Conservation (phyloP, 2,113 vertebrate species). For the Nerophis ophidion region DNA sequence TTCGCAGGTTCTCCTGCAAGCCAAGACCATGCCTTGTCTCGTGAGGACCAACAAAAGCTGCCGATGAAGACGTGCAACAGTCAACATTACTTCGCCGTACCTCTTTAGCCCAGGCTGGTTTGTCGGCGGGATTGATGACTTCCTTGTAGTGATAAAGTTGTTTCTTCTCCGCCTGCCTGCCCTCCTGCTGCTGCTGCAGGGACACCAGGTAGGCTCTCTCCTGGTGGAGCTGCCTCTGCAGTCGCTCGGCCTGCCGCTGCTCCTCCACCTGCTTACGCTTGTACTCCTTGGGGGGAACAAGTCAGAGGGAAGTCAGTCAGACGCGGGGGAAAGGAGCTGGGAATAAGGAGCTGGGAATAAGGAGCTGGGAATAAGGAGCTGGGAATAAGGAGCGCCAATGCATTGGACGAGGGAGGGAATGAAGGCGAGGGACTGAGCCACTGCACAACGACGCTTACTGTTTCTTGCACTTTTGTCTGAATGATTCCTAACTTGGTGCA, state of each 20-base stretch:
- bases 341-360: background rate
- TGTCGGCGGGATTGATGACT: slow-evolving; percentile 83
- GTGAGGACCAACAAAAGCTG: too few relatives aligned
- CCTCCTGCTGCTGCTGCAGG: slow-evolving; percentile 81
- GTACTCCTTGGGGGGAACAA: slow-evolving; percentile 78
- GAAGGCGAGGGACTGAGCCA: background rate
- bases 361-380: background rate
- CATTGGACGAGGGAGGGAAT: background rate
- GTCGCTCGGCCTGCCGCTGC: slow-evolving; percentile 89
- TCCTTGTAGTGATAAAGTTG: slow-evolving; percentile 93
- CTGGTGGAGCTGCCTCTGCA: slow-evolving; percentile 90
- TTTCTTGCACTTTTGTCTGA: too few relatives aligned
- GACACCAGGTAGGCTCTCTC: slow-evolving; percentile 90
- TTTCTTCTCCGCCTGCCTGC: slow-evolving; percentile 84
- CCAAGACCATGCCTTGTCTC: too few relatives aligned
- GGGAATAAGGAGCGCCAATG: too few relatives aligned
- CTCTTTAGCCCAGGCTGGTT: slow-evolving; percentile 95
- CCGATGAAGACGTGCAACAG: too few relatives aligned
- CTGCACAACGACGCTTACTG: too few relatives aligned
- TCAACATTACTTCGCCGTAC: slow-evolving; percentile 49
- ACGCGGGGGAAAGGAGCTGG: background rate
- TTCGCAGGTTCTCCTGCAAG: too few relatives aligned
- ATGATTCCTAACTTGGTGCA: too few relatives aligned
- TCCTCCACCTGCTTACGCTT: slow-evolving; percentile 96
- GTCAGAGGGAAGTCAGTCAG: background rate